Evolutionary conservation across 2,888 invertebrate species (phyloP).

Genomic region (Drosophila multiciliata): DNA sequence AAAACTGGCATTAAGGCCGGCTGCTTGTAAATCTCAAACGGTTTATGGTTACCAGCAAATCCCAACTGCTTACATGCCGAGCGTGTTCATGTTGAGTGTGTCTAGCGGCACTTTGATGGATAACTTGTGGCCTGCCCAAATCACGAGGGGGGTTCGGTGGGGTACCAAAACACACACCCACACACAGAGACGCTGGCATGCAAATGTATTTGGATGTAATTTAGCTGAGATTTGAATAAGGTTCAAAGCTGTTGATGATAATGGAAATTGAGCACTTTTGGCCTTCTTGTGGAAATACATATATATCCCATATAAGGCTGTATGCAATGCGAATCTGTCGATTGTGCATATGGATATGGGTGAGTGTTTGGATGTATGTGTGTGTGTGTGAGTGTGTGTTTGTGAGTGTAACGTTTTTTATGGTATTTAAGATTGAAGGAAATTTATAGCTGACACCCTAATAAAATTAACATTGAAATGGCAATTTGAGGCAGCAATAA

Average conservation of each 20-base stretch:
- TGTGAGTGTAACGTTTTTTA: conserved; percentile 71
- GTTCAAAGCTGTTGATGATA: conserved; percentile 77
- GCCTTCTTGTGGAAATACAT: conserved; percentile 23
- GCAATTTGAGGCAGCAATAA: conserved; percentile 78
- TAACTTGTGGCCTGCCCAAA: conserved; percentile 69
- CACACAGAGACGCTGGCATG: neutral
- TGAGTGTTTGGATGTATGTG: conserved; percentile 27
- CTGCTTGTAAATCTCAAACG: conserved; percentile 79
- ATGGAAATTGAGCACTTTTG: conserved; percentile 67
- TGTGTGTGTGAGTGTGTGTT: conserved; percentile 23
- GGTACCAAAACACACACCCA: neutral
- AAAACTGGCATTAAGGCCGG: conserved; percentile 37
- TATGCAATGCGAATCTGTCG: conserved; percentile 41
- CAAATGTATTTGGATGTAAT: conserved; percentile 52
- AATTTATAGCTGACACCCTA: conserved; percentile 82
- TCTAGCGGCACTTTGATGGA: conserved; percentile 72
- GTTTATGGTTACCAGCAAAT: conserved; percentile 77
- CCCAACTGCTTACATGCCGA: conserved; percentile 69
- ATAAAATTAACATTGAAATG: conserved; percentile 84
- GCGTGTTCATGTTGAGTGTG: conserved; percentile 58
- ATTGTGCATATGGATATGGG: conserved; percentile 25
- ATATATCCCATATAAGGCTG: conserved; percentile 9
- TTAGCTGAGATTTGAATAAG: conserved; percentile 74
- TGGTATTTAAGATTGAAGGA: conserved; percentile 83
- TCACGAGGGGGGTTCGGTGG: conserved; percentile 11